These are phyloP conservation scores for Periphyllus acericola DNA, from an alignment of 2,888 invertebrate species.

Conservation along the genomic window DNA sequence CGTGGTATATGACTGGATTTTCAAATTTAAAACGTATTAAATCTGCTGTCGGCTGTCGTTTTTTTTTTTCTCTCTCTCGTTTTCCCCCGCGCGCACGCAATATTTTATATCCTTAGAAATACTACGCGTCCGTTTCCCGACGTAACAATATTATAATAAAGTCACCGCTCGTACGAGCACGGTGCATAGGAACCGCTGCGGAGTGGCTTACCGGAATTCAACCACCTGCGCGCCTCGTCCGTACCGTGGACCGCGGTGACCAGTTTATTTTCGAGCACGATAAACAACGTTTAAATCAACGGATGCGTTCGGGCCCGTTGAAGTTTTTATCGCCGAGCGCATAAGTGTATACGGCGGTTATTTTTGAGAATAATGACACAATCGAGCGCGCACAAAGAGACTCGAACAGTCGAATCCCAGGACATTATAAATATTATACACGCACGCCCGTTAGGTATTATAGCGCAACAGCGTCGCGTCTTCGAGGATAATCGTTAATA, in stretches of 20 bases:
- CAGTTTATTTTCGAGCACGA: background rate
- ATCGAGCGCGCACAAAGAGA: background rate
- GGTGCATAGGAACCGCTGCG: background rate
- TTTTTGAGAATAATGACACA: background rate
- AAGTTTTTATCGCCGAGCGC: constrained; percentile 26
- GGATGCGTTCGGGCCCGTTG: constrained; percentile 13
- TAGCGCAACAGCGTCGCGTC: background rate
- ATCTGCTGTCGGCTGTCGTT: background rate
- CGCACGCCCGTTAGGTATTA: background rate
- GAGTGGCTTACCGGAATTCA: constrained; percentile 22
- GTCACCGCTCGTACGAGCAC: background rate
- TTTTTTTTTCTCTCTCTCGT: background rate
- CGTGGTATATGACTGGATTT: constrained; percentile 17
- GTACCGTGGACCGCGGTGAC: no score
- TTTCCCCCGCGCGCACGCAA: background rate
- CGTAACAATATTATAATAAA: no score
- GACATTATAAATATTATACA: background rate
- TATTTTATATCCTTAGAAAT: background rate
- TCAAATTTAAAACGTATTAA: background rate
- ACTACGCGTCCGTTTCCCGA: background rate
- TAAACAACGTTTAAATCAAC: constrained; percentile 39
- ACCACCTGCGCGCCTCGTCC: background rate
- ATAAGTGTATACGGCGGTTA: background rate
- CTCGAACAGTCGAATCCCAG: background rate
- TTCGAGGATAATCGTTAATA: constrained; percentile 49